Evolutionary conservation across 1,140 invertebrate genomes (phyloP), one percentile per base, ranked within the genome.

Genomic region (Halictus rubicundus): DNA sequence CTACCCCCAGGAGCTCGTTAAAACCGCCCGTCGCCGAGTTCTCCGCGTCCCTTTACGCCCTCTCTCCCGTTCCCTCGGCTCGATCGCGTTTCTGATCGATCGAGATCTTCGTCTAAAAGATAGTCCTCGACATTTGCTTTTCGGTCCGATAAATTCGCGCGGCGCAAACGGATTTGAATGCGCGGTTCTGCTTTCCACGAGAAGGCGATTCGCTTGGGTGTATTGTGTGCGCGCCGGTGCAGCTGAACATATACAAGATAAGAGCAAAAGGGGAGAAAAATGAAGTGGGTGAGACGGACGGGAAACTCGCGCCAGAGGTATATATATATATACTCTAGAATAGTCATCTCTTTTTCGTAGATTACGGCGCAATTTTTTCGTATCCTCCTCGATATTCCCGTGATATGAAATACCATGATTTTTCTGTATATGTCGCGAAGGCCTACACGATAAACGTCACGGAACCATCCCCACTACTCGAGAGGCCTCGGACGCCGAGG

Each of bases 171-270:
- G 46, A n/a, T 63, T 23, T 23, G 16, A n/a, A 39, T 25, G 21
- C 39, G 37, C 46, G 21, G 37, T 5, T 23, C 27, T 19, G 65
- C 52, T 60, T 60, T 39, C 14, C 14, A 10, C 19, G 16, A 37
- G 57, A 49, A 78, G 46, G 25, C 68, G 60, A 54, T 72, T 72
- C 21, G 42, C 21, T 57, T n/a, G 21, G 8, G n/a, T 57, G n/a
- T 57, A 57, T 57, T n/a, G 21, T 57, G n/a, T 57, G n/a, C 19
- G n/a, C 12, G 42, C 3, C 3, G 57, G 52, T 72, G 23, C 68
- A 78, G 76, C 76, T 78, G 76, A 42, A 71, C 27, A 54, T 72
- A 64, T 54, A 64, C 9, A 64, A 72, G 76, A 78, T 78, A 78
- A 64, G 68, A 25, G 52, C 25, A 12, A 27, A n/a, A 16, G 39